These are phyloP conservation scores for Poecile atricapillus DNA, from an alignment of 2,113 vertebrate genomes.

Conservation along the genomic window DNA sequence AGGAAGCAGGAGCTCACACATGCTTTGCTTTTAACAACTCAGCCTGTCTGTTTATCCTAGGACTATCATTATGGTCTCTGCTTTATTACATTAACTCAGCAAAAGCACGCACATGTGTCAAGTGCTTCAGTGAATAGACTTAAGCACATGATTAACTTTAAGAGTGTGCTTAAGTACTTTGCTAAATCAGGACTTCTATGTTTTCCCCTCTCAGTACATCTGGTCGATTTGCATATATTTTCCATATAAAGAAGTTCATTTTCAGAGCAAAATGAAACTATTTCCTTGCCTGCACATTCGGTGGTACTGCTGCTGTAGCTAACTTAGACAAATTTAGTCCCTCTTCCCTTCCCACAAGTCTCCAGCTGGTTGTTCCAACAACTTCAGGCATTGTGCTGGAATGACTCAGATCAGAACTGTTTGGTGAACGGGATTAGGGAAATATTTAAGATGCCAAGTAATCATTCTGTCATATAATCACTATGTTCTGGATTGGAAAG, in stretches of 20 bases:
- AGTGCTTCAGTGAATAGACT: conserved; percentile 62
- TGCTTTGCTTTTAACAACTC: not conserved
- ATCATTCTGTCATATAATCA: not conserved
- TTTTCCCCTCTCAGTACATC: conserved; percentile 42
- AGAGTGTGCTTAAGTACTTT: conserved; percentile 56
- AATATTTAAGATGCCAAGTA: not conserved
- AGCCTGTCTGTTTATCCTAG: conserved; percentile 60
- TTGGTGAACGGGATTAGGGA: not conserved
- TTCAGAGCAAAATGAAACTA: not conserved
- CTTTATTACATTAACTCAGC: conserved; percentile 68
- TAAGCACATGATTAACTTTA: conserved; percentile 67
- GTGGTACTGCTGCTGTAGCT: not conserved
- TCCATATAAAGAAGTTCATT: conserved; percentile 46
- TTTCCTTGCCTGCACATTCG: not conserved
- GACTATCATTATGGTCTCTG: conserved; percentile 51
- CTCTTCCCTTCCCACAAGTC: not conserved
- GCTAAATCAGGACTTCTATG: conserved; percentile 55
- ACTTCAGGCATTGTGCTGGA: not conserved
- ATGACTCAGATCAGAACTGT: not conserved
- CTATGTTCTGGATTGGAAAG: not conserved
- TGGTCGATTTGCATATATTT: conserved; percentile 55
- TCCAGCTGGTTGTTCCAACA: not conserved
- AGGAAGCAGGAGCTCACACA: conserved; percentile 19
- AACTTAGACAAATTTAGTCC: not conserved
- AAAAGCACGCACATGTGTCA: conserved; percentile 57